phyloP scores from a whole-genome alignment of 2,113 vertebrate genomes.

The Sebastes schlegelii region DNA sequence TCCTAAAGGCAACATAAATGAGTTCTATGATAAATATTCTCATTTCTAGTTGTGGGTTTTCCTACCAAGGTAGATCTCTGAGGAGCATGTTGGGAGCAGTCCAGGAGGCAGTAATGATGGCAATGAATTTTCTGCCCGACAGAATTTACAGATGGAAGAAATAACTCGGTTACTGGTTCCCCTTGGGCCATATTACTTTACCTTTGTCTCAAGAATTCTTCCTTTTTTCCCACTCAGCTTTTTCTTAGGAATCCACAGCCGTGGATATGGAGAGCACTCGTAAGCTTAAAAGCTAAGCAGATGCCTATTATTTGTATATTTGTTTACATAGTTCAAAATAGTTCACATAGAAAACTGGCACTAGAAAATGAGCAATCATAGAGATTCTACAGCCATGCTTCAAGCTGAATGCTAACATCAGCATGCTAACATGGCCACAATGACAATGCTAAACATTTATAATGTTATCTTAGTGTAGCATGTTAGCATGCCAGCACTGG shows the following conservation, averaged over 20 bases:
- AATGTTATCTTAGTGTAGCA: too few relatives aligned
- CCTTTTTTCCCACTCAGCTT: not conserved
- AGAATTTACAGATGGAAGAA: conserved; percentile 17
- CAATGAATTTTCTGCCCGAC: conserved; percentile 26
- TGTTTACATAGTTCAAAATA: not conserved
- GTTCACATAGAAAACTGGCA: not conserved
- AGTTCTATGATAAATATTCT: conserved; percentile 25
- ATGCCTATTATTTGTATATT: not conserved
- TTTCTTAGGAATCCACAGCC: not conserved
- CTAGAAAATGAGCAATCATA: not conserved
- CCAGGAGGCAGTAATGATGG: conserved; percentile 35
- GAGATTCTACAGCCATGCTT: not conserved
- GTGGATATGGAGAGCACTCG: not conserved
- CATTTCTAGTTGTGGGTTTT: conserved; percentile 15
- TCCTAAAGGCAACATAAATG: conserved; percentile 24
- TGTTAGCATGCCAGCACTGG: not conserved
- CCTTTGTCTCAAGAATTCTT: not conserved
- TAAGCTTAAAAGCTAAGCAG: not conserved
- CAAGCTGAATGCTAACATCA: not conserved
- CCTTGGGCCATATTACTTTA: not conserved
- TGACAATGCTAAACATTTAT: not conserved
- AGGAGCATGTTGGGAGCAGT: conserved; percentile 16
- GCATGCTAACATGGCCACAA: not conserved
- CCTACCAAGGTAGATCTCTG: not conserved
- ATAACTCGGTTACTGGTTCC: conserved; percentile 23